Percentiles rank a stretch among this genome's conserved stretches.
phyloP scores from a whole-genome alignment of 2,888 invertebrate species.

The Chouioia cunea region DNA sequence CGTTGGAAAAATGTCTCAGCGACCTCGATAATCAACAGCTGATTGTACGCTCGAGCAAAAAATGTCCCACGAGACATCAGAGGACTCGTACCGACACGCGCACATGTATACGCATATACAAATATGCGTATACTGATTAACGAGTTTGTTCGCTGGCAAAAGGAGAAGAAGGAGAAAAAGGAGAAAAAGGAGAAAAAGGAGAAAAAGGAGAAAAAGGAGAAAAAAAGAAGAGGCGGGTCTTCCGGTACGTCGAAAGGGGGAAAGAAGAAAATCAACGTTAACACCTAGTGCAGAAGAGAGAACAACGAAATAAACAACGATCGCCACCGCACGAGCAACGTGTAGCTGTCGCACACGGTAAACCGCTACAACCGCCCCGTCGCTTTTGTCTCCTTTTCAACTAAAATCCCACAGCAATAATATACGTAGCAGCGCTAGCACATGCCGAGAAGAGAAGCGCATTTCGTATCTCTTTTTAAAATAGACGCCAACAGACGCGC shows the following conservation, averaged over 20 bases:
- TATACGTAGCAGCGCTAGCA: background rate
- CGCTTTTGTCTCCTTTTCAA: constrained; percentile 32
- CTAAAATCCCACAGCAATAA: background rate
- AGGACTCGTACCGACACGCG: constrained; percentile 22
- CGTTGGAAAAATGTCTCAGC: too few species aligned
- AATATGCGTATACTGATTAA: constrained; percentile 32
- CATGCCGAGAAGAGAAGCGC: background rate
- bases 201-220: too few species aligned
- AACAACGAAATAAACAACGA: too few species aligned
- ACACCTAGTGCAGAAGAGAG: constrained; percentile 1
- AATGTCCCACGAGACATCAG: background rate
- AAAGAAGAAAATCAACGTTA: background rate
- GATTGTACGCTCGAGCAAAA: background rate
- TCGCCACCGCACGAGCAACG: constrained; percentile 7
- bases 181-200: too few species aligned
- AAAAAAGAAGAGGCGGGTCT: constrained; percentile 8
- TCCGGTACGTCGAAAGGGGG: too few species aligned
- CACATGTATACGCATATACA: too few species aligned
- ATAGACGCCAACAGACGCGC: constrained; percentile 23
- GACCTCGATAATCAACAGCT: constrained; percentile 8
- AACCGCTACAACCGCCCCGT: constrained; percentile 37
- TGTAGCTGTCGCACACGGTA: background rate
- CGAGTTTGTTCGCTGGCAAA: constrained; percentile 16
- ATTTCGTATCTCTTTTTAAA: constrained; percentile 38
- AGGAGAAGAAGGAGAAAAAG: too few species aligned